Evolutionary conservation across 2,888 invertebrate species (phyloP), one percentile per base, ranked within the genome.

Genomic region (Heliconius aoede): DNA sequence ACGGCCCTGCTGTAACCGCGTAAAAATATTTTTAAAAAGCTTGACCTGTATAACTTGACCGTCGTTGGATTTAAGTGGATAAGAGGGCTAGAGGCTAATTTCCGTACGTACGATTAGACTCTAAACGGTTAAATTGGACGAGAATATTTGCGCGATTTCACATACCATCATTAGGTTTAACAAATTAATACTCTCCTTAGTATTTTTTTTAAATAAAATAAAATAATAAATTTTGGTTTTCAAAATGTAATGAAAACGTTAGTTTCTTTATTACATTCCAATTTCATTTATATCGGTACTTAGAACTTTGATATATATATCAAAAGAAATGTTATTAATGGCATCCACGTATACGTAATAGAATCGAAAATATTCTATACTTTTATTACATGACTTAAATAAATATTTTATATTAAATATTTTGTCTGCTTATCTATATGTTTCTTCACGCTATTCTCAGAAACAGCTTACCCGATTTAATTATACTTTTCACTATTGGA

Each of bases 11-110:
- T 9, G 32, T 32, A 32, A 32, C 11, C 32, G 18, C 18, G 18
- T 7, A 21, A 46, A 46, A 5, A 18, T 46, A 55, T 9, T n/a
- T 32, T 26, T 3, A 71, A 36, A 36, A 58, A 71, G n/a, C 5
- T 8, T 36, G 11, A 1, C 60, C 36, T 72, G 36, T 60, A 36
- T 61, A 32, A 69, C 71, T 69, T 5, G 62, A 46, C 62, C 30
- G 51, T 62, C 71, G 32, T 68, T 36, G 62, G 64, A 46, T 64
- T 71, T 71, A 75, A 51, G 71, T 62, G 71, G 62, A 69, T 75
- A 75, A 71, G 75, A 62, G 75, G 62, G 64, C 75, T 76, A 62
- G 75, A 62, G 75, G 69, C 64, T 64, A 71, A 76, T 76, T 76
- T 76, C 75, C 55, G n/a, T 76, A 36, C 71, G 75, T 62, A 55